Percentiles rank a stretch among this genome's conserved stretches.
These are phyloP conservation scores for Lasiurus borealis DNA, from an alignment of 2,113 vertebrate species.

Conservation along the genomic window DNA sequence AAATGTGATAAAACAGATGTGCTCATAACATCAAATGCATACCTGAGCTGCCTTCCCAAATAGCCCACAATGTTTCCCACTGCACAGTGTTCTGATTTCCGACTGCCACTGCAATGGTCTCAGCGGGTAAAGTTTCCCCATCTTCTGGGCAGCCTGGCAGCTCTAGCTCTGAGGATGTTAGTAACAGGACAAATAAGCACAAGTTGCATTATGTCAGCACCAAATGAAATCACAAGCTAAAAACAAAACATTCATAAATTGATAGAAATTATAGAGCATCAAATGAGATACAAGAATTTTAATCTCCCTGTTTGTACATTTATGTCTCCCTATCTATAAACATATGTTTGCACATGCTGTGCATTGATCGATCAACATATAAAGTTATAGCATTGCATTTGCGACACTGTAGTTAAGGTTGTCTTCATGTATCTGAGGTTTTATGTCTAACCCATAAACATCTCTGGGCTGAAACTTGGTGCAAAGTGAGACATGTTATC, in stretches of 20 bases:
- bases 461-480: conserved; percentile 76
- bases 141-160: background rate
- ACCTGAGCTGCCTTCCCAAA: conserved; percentile 69
- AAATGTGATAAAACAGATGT: conserved; percentile 76
- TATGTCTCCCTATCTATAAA: conserved; percentile 88
- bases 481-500: conserved; percentile 69
- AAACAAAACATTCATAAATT: conserved; percentile 85
- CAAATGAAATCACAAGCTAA: conserved; percentile 86
- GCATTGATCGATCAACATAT: conserved; percentile 88
- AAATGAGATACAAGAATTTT: conserved; percentile 87
- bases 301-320: conserved; percentile 88
- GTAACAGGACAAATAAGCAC: conserved; percentile 80
- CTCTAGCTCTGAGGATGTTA: background rate
- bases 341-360: conserved; percentile 89
- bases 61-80: background rate
- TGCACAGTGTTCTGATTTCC: background rate
- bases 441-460: conserved; percentile 86
- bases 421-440: conserved; percentile 85
- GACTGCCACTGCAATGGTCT: background rate
- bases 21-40: conserved; percentile 71
- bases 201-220: conserved; percentile 84
- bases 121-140: background rate
- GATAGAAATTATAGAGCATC: conserved; percentile 87
- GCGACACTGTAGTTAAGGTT: conserved; percentile 87
- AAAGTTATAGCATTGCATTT: conserved; percentile 88